Percentiles rank a stretch among this genome's conserved stretches.
Evolutionary conservation across 2,113 vertebrate species (phyloP).

Genomic region (Menura novaehollandiae): DNA sequence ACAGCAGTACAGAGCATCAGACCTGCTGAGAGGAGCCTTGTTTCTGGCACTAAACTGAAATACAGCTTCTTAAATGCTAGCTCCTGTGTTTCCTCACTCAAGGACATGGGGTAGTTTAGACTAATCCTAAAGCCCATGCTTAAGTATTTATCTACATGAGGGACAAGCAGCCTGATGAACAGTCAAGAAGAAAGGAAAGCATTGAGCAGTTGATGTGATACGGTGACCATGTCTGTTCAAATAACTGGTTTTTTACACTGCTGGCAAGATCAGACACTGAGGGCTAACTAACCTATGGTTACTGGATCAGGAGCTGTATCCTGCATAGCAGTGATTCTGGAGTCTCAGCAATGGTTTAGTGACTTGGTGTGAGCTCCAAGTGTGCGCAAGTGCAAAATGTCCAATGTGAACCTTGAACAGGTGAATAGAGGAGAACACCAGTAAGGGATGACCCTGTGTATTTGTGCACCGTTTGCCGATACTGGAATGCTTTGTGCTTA

Average conservation of each 20-base stretch:
- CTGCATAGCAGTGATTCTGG: not conserved
- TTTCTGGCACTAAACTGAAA: not conserved
- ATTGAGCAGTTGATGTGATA: not conserved
- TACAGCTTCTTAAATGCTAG: not conserved
- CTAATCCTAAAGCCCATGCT: not conserved
- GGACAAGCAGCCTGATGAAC: not conserved
- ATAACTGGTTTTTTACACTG: not conserved
- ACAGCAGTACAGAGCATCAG: not conserved
- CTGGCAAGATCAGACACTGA: not conserved
- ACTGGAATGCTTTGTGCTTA: not conserved
- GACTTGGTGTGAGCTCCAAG: not conserved
- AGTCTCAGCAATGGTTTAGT: not conserved
- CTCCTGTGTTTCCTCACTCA: not conserved
- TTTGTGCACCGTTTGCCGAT: not conserved
- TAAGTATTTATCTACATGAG: not conserved
- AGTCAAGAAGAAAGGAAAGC: not conserved
- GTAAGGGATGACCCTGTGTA: not conserved
- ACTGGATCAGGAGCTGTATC: not conserved
- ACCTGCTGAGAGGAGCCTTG: not conserved
- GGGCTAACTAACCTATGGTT: not conserved
- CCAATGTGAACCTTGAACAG: rapidly evolving
- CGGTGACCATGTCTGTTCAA: not conserved
- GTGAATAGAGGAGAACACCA: not conserved
- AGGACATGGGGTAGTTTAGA: not conserved
- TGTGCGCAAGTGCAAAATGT: not conserved